phyloP scores from a whole-genome alignment of 1,140 invertebrate genomes.

The Probaryconus sp. region DNA sequence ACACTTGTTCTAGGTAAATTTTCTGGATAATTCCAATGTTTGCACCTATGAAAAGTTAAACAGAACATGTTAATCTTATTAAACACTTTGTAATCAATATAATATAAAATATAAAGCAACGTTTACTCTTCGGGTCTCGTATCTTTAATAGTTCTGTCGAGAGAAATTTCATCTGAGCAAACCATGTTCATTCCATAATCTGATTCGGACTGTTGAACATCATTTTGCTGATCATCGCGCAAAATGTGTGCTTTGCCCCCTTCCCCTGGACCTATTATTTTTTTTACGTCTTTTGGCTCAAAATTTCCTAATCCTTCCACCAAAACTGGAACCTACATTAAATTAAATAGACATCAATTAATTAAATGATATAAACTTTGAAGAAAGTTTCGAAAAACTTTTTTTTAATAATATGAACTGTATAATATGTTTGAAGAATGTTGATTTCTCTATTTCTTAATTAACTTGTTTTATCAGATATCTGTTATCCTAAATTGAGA shows the following conservation, averaged over 20 bases:
- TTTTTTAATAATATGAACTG: too few relatives aligned
- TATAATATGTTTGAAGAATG: too few relatives aligned
- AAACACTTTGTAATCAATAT: not conserved
- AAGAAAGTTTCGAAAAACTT: too few relatives aligned
- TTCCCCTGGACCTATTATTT: conserved; percentile 89
- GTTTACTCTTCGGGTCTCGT: conserved; percentile 89
- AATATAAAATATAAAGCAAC: conserved; percentile 7
- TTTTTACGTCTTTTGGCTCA: conserved; percentile 81
- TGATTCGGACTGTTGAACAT: conserved; percentile 85
- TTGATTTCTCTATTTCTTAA: too few relatives aligned
- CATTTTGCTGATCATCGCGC: conserved; percentile 86
- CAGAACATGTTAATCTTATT: conserved; percentile 5
- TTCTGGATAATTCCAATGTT: conserved; percentile 96
- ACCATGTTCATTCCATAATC: conserved; percentile 99
- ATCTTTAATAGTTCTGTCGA: conserved; percentile 89
- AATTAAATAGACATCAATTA: conserved; percentile 9
- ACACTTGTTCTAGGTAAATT: conserved; percentile 94
- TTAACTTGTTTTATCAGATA: too few relatives aligned
- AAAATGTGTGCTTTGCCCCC: conserved; percentile 87
- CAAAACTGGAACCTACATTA: conserved; percentile 67
- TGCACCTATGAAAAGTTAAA: conserved; percentile 83
- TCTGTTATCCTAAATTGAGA: too few relatives aligned
- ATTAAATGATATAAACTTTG: not conserved
- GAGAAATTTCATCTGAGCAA: conserved; percentile 95
- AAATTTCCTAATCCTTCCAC: conserved; percentile 81